phyloP scores from a whole-genome alignment of 2,797 vertebrate species.

The Rhinichthys osculus region DNA sequence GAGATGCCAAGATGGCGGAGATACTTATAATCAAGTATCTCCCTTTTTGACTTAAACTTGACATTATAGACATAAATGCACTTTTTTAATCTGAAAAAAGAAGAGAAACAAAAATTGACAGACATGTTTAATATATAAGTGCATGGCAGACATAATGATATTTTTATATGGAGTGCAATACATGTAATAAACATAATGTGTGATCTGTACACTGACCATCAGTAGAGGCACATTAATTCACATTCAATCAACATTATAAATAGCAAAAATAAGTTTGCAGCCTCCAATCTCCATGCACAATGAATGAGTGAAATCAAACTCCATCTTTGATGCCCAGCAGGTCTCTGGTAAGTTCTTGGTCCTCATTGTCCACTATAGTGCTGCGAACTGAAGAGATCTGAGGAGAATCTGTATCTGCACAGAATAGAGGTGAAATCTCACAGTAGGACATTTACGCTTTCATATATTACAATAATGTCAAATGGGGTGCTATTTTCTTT shows the following conservation, averaged over 20 bases:
- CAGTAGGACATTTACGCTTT: too few relatives aligned
- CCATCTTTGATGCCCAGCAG: constrained; percentile 44
- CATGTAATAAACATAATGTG: not conserved
- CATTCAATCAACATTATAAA: constrained; percentile 29
- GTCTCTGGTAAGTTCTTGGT: constrained; percentile 58
- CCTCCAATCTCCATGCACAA: not conserved
- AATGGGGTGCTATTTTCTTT: not conserved
- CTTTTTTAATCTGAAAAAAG: not conserved
- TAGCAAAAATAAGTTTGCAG: not conserved
- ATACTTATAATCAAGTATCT: not conserved
- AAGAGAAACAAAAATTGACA: not conserved
- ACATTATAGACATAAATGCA: not conserved
- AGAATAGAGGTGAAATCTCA: not conserved
- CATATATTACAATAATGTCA: not conserved
- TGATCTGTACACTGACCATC: not conserved
- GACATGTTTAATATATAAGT: not conserved
- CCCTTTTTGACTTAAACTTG: not conserved
- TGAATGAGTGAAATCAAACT: constrained; percentile 12
- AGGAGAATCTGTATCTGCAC: constrained; percentile 63
- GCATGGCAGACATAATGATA: not conserved
- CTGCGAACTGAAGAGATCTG: constrained; percentile 62
- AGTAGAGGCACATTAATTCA: not conserved
- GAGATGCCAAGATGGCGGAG: too few relatives aligned
- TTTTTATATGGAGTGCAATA: not conserved
- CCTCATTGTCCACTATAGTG: constrained; percentile 61